Conservation (phyloP, 2,113 vertebrate genomes). For the Amphilophus citrinellus region DNA sequence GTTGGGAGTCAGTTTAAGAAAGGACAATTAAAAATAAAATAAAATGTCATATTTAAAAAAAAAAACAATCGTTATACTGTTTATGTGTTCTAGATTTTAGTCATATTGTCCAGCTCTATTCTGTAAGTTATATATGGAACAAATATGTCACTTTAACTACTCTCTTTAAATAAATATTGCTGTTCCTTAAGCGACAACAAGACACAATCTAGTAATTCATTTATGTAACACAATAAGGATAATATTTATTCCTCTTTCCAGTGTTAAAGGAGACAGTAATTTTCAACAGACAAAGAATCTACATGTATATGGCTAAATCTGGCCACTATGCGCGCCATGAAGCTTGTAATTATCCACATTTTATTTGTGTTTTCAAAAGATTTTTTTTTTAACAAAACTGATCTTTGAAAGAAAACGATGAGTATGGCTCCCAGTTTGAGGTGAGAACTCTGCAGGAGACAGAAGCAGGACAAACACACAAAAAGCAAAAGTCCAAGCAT, state of each 20-base stretch:
- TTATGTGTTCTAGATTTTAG: constrained; percentile 20
- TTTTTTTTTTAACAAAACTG: not conserved
- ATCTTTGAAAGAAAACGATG: not conserved
- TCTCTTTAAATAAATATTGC: constrained; percentile 72
- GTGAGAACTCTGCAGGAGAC: not conserved
- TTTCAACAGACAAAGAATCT: not conserved
- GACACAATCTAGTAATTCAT: not conserved
- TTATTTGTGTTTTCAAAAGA: not conserved
- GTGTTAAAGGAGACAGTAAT: not conserved
- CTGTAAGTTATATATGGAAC: constrained; percentile 55
- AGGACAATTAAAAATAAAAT: not conserved
- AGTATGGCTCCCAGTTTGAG: not conserved
- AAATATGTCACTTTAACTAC: constrained; percentile 69
- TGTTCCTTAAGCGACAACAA: constrained; percentile 54
- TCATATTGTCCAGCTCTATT: constrained; percentile 64
- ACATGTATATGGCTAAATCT: not conserved
- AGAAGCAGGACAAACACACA: not conserved
- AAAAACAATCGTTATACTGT: constrained; percentile 8
- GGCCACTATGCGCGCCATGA: not conserved
- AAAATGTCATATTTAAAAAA: not conserved
- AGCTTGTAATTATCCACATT: not conserved
- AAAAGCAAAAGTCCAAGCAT: not conserved
- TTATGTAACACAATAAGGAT: not conserved
- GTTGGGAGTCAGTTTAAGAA: not conserved
- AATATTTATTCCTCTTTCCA: not conserved